phyloP scores from a whole-genome alignment of 2,888 invertebrate genomes.

The Periphyllus acericola region DNA sequence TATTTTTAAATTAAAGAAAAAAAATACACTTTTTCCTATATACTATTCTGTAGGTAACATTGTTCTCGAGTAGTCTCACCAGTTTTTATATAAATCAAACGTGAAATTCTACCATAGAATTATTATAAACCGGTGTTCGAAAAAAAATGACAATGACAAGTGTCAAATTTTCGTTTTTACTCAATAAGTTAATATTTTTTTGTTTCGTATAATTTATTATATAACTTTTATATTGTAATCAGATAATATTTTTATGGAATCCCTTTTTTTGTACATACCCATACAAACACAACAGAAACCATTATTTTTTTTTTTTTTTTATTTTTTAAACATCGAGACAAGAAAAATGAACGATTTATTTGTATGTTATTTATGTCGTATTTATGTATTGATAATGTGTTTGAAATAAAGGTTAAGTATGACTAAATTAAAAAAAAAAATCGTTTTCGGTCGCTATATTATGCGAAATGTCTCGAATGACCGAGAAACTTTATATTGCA shows the following conservation, averaged over 20 bases:
- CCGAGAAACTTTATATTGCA: background rate
- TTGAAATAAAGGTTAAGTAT: constrained; percentile 40
- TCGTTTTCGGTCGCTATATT: background rate
- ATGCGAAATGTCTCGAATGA: background rate
- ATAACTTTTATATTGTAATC: constrained; percentile 47
- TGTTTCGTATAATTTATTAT: constrained; percentile 23
- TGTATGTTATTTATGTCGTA: constrained; percentile 10
- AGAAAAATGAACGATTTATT: constrained; percentile 28
- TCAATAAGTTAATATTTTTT: constrained; percentile 39
- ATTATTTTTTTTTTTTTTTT: constrained; percentile 30
- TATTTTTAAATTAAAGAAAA: constrained; percentile 7
- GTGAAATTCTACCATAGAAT: constrained; percentile 4
- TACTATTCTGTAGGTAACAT: background rate
- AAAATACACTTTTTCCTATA: constrained; percentile 17
- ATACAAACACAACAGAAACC: constrained; percentile 15
- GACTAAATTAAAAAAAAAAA: background rate
- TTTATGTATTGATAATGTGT: constrained; percentile 31
- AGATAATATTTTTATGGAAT: constrained; percentile 49
- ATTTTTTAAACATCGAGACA: background rate
- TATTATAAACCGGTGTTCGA: constrained; percentile 43
- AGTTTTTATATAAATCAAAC: constrained; percentile 40
- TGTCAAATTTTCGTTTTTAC: constrained; percentile 41
- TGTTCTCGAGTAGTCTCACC: constrained; percentile 47
- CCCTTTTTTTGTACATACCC: constrained; percentile 25
- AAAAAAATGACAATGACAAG: constrained; percentile 27